Percentiles rank a stretch among this genome's conserved stretches.
Conservation (phyloP, 1,140 invertebrate genomes). For the Calephelis nemesis region DNA sequence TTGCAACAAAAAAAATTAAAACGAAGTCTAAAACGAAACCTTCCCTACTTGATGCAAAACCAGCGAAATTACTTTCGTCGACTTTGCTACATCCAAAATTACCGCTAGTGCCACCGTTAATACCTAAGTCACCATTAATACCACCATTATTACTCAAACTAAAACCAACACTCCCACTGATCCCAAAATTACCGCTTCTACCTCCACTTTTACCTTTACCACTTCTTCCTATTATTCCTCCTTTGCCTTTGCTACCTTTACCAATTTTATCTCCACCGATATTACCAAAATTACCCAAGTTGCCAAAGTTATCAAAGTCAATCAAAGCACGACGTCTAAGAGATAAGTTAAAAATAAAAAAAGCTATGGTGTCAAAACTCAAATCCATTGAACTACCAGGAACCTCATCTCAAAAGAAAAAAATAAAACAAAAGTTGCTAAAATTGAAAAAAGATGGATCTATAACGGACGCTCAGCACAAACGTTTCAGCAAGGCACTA, state of each 20-base stretch:
- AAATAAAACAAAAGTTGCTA: slow-evolving; percentile 43
- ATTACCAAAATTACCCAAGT: slow-evolving; percentile 23
- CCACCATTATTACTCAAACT: slow-evolving; percentile 30
- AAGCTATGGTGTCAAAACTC: slow-evolving; percentile 39
- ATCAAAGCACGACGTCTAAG: slow-evolving; percentile 42
- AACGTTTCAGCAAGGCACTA: slow-evolving; percentile 54
- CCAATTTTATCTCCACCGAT: slow-evolving; percentile 27
- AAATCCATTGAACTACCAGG: slow-evolving; percentile 34
- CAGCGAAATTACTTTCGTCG: slow-evolving; percentile 23
- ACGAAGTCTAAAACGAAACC: slow-evolving; percentile 22
- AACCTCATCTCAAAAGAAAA: slow-evolving; percentile 33
- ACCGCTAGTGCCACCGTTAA: slow-evolving; percentile 28
- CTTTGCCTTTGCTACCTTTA: slow-evolving; percentile 38
- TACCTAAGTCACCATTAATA: slow-evolving; percentile 32
- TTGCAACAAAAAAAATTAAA: background rate
- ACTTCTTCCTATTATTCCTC: slow-evolving; percentile 35
- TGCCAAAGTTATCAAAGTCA: slow-evolving; percentile 37
- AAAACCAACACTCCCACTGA: slow-evolving; percentile 16
- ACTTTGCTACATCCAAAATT: slow-evolving; percentile 1
- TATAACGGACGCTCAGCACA: slow-evolving; percentile 48
- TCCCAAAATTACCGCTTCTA: slow-evolving; percentile 31
- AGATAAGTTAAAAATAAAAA: slow-evolving; percentile 38
- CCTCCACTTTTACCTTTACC: slow-evolving; percentile 37
- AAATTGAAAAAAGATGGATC: slow-evolving; percentile 49
- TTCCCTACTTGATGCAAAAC: slow-evolving; percentile 18